phyloP scores from a whole-genome alignment of 2,888 invertebrate genomes.

The Zonitis immaculata region DNA sequence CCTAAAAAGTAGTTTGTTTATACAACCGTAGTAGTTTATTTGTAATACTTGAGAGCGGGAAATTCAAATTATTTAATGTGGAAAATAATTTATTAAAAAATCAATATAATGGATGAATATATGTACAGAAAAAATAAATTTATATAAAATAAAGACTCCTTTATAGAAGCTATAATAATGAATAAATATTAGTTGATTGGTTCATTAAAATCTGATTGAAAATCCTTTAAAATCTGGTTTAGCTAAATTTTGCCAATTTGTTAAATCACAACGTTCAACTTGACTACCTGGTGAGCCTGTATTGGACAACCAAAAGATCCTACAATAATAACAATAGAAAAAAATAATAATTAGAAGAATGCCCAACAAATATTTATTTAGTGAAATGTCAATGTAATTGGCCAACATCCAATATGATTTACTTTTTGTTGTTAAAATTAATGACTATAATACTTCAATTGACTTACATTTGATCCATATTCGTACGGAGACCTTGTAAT shows the following conservation, averaged over 20 bases:
- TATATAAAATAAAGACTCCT: slow-evolving; percentile 1
- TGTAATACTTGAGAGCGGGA: background rate
- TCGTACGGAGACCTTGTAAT: slow-evolving; percentile 75
- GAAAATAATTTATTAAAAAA: background rate
- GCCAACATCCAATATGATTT: slow-evolving; percentile 10
- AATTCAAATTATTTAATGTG: background rate
- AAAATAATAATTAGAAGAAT: background rate
- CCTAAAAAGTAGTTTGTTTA: too few species aligned
- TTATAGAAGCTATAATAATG: background rate
- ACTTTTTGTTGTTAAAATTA: slow-evolving; percentile 9
- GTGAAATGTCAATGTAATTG: slow-evolving; percentile 10
- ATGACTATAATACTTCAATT: background rate
- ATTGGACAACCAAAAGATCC: slow-evolving; percentile 77
- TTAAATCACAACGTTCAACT: slow-evolving; percentile 76
- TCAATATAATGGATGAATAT: background rate
- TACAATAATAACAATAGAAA: slow-evolving; percentile 42
- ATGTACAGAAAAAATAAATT: background rate
- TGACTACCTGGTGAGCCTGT: slow-evolving; percentile 81
- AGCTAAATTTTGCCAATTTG: slow-evolving; percentile 73
- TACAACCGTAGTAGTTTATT: background rate
- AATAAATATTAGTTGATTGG: background rate
- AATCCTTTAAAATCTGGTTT: slow-evolving; percentile 68
- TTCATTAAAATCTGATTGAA: slow-evolving; percentile 69
- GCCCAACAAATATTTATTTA: slow-evolving; percentile 11
- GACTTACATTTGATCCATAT: slow-evolving; percentile 79